Conservation (phyloP, 2,113 vertebrate genomes). For the Glaucidium brasilianum region DNA sequence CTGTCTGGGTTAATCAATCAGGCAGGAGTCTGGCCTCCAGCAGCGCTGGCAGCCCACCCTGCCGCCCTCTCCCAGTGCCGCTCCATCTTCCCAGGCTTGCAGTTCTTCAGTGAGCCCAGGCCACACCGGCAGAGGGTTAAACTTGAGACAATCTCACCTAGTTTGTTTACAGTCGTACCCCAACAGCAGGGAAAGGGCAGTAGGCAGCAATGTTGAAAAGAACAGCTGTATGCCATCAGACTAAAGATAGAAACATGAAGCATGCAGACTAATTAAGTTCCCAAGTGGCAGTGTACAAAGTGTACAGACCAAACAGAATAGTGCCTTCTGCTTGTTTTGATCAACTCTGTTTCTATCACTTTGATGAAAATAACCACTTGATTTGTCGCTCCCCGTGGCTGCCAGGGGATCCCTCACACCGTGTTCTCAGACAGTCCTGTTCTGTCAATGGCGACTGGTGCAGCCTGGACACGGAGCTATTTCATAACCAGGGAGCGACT, state of each 20-base stretch:
- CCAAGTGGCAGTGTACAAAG: constrained; percentile 22
- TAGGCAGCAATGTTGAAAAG: background rate
- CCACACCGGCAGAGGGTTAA: background rate
- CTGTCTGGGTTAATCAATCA: background rate
- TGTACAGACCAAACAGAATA: constrained; percentile 24
- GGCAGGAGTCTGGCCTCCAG: background rate
- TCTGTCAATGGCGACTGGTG: fast-evolving
- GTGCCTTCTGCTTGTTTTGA: constrained; percentile 54
- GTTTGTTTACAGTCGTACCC: fast-evolving
- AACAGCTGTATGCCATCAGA: constrained; percentile 46
- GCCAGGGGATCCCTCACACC: background rate
- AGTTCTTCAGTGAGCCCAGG: fast-evolving
- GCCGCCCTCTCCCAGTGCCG: fast-evolving
- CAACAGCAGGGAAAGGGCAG: background rate
- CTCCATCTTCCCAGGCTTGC: background rate
- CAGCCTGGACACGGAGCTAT: fast-evolving
- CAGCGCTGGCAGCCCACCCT: background rate
- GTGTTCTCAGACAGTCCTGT: fast-evolving
- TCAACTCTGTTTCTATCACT: background rate
- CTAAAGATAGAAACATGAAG: constrained; percentile 39
- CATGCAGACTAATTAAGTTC: constrained; percentile 35
- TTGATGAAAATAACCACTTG: background rate
- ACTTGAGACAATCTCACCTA: fast-evolving
- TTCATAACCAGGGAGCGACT: background rate
- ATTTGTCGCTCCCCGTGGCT: background rate